A percentile compares a stretch with the other conserved stretches of the same genome.
These are phyloP conservation scores for Porites rus DNA, from an alignment of 92 coral and sea anemone genomes.

Conservation along the genomic window DNA sequence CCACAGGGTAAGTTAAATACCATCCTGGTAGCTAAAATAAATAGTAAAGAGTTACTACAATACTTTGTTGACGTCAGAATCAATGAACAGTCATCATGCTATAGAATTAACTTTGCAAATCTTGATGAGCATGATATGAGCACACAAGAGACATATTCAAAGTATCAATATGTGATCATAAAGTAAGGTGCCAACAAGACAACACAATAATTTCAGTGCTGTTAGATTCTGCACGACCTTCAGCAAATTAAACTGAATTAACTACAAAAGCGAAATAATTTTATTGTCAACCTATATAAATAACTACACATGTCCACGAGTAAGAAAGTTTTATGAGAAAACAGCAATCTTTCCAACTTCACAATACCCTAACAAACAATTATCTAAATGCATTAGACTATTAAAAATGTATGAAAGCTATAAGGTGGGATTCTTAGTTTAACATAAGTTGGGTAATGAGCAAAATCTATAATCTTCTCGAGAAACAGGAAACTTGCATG, in stretches of 20 bases:
- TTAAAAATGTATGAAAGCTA: too few species aligned
- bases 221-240: not conserved
- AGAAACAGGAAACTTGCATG: not conserved
- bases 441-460: not conserved
- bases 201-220: not conserved
- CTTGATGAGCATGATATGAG: not conserved
- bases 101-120: not conserved
- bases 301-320: too few species aligned
- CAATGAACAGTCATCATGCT: not conserved
- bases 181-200: not conserved
- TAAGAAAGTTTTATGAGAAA: too few species aligned
- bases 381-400: too few species aligned
- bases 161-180: not conserved
- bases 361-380: too few species aligned
- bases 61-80: slow-evolving; percentile 1
- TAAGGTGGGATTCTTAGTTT: too few species aligned
- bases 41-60: not conserved
- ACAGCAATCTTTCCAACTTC: too few species aligned
- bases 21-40: not conserved
- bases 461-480: not conserved
- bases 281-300: too few species aligned
- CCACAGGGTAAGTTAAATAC: too few species aligned
- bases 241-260: too few species aligned
- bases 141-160: not conserved
- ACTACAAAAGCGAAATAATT: too few species aligned